phyloP scores from a whole-genome alignment of 2,888 invertebrate species.

The Malthinus flaveolus region DNA sequence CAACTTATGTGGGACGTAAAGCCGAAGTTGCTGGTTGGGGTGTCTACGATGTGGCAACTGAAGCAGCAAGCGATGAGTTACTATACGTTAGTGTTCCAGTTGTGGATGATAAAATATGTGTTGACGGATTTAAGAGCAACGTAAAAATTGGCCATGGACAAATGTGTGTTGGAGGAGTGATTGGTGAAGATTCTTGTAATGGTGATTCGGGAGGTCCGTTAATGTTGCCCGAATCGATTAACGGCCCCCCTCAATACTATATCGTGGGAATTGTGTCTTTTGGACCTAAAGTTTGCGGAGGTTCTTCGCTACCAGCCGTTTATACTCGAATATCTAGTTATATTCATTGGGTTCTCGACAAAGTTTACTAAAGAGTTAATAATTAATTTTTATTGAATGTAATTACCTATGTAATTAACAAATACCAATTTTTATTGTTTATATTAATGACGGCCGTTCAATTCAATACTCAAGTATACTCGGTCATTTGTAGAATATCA shows the following conservation, averaged over 20 bases:
- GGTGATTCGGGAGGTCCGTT: slow-evolving; percentile 69
- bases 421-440: too few species aligned
- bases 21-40: slow-evolving; percentile 63
- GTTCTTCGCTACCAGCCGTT: slow-evolving; percentile 62
- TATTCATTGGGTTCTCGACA: slow-evolving; percentile 62
- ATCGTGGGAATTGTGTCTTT: slow-evolving; percentile 66
- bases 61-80: slow-evolving; percentile 43
- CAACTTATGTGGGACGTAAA: slow-evolving; percentile 50
- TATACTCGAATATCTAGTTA: slow-evolving; percentile 64
- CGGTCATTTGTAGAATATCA: too few species aligned
- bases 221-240: slow-evolving; percentile 48
- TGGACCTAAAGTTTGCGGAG: slow-evolving; percentile 60
- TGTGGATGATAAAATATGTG: slow-evolving; percentile 38
- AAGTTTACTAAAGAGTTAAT: too few species aligned
- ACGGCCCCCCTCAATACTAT: slow-evolving; percentile 52
- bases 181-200: slow-evolving; percentile 61
- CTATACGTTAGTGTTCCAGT: slow-evolving; percentile 48
- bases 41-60: slow-evolving; percentile 32
- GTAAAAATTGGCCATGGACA: slow-evolving; percentile 53
- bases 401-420: too few species aligned
- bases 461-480: too few species aligned
- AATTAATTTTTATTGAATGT: too few species aligned
- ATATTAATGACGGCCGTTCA: too few species aligned
- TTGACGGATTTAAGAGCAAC: slow-evolving; percentile 11
- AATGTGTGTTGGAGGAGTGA: slow-evolving; percentile 64